phyloP scores from a whole-genome alignment of 2,888 invertebrate species.

The Chymomyza fuscimana region DNA sequence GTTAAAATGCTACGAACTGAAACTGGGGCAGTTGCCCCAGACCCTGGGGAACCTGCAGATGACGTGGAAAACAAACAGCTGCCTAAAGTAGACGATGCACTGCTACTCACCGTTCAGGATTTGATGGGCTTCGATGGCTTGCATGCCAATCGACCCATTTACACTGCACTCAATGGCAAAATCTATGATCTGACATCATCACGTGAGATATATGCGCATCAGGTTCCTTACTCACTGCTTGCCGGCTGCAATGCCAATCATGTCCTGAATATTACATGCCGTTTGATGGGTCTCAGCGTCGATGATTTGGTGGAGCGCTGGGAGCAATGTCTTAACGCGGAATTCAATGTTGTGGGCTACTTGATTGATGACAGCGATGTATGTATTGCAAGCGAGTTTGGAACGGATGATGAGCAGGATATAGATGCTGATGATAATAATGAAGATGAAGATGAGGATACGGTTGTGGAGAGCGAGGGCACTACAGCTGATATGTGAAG shows the following conservation, averaged over 20 bases:
- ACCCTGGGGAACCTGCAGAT: not conserved
- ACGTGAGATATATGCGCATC: constrained; percentile 27
- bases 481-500: not conserved
- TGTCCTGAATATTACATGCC: constrained; percentile 44
- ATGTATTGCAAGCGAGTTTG: not conserved
- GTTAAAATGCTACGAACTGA: constrained; percentile 24
- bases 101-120: constrained; percentile 36
- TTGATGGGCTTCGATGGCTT: constrained; percentile 41
- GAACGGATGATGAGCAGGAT: not conserved
- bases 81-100: not conserved
- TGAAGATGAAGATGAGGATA: not conserved
- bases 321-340: constrained; percentile 55
- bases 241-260: constrained; percentile 63
- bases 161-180: constrained; percentile 60
- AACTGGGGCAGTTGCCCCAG: not conserved
- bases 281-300: constrained; percentile 40
- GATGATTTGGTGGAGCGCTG: constrained; percentile 39
- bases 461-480: not conserved
- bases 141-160: constrained; percentile 39
- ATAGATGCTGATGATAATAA: not conserved
- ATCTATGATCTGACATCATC: constrained; percentile 54
- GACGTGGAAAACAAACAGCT: not conserved
- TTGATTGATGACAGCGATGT: constrained; percentile 39
- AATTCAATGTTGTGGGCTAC: constrained; percentile 51
- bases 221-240: constrained; percentile 42